phyloP scores from a whole-genome alignment of 2,888 invertebrate species.

The Tachina fera region DNA sequence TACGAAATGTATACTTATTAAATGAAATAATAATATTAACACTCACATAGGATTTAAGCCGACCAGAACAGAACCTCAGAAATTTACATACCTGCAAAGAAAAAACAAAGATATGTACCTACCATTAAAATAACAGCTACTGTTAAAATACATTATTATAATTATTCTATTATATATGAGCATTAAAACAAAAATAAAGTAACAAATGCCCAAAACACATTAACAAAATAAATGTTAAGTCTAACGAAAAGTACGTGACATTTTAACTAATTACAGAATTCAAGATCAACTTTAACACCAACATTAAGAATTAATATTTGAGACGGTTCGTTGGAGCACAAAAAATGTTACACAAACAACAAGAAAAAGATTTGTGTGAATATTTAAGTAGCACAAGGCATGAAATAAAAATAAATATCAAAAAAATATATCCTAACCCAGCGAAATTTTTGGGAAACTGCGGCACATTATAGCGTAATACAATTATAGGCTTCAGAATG shows the following conservation, averaged over 20 bases:
- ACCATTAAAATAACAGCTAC: conserved; percentile 11
- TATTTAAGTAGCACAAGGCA: conserved; percentile 28
- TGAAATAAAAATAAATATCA: conserved; percentile 1
- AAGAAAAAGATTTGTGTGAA: conserved; percentile 23
- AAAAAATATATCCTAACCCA: conserved; percentile 36
- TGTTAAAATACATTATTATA: conserved; percentile 38
- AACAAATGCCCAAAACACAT: conserved; percentile 26
- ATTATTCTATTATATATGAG: conserved; percentile 25
- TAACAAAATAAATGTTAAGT: conserved; percentile 48
- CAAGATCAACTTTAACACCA: conserved; percentile 70
- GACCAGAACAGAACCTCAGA: not conserved
- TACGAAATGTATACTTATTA: too few relatives aligned
- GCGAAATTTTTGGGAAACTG: not conserved
- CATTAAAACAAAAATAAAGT: not conserved
- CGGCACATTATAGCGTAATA: not conserved
- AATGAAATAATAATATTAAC: too few relatives aligned
- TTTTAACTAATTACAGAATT: conserved; percentile 79
- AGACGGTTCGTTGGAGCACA: not conserved
- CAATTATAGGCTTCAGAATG: too few relatives aligned
- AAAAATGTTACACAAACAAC: conserved; percentile 14
- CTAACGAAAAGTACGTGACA: conserved; percentile 77
- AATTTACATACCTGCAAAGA: conserved; percentile 66
- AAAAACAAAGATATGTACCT: conserved; percentile 5
- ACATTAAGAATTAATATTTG: conserved; percentile 54
- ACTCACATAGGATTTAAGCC: too few relatives aligned